A percentile compares a stretch with the other conserved stretches of the same genome.
Conservation (phyloP, 1,140 invertebrate species). For the Dinoponera quadriceps region DNA sequence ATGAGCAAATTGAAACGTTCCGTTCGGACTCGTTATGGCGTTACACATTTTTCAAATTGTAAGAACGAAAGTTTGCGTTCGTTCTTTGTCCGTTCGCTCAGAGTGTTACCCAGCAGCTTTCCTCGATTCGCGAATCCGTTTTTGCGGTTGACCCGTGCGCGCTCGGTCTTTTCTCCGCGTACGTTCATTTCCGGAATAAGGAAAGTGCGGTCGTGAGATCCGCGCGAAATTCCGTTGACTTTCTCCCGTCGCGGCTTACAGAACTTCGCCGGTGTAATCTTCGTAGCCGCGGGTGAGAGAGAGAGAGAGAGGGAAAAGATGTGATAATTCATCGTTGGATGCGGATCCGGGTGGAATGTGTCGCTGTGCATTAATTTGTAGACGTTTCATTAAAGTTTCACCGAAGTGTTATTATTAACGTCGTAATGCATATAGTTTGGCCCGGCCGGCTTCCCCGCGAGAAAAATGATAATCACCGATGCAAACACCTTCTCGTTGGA, state of each 20-base stretch:
- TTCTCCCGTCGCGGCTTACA: neutral
- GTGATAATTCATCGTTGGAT: neutral
- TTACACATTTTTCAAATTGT: too few species aligned
- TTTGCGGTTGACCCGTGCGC: neutral
- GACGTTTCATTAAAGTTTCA: slow-evolving; percentile 2
- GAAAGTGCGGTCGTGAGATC: neutral
- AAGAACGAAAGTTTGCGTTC: too few species aligned
- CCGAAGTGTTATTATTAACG: slow-evolving; percentile 4
- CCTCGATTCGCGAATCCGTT: slow-evolving; percentile 14
- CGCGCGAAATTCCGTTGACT: neutral
- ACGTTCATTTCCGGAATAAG: slow-evolving; percentile 5
- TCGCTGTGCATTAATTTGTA: neutral
- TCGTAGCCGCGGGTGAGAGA: neutral
- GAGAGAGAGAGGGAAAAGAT: too few species aligned
- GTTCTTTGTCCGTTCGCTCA: too few species aligned
- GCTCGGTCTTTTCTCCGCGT: neutral
- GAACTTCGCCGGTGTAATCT: neutral
- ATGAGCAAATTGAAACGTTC: too few species aligned
- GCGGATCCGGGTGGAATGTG: neutral
- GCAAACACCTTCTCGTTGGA: too few species aligned
- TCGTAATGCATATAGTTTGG: neutral
- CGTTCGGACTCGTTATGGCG: too few species aligned
- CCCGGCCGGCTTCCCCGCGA: neutral
- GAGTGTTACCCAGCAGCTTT: too few species aligned
- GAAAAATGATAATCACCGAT: neutral